These are phyloP conservation scores for Gambusia affinis DNA, from an alignment of 2,113 vertebrate species.

Conservation along the genomic window DNA sequence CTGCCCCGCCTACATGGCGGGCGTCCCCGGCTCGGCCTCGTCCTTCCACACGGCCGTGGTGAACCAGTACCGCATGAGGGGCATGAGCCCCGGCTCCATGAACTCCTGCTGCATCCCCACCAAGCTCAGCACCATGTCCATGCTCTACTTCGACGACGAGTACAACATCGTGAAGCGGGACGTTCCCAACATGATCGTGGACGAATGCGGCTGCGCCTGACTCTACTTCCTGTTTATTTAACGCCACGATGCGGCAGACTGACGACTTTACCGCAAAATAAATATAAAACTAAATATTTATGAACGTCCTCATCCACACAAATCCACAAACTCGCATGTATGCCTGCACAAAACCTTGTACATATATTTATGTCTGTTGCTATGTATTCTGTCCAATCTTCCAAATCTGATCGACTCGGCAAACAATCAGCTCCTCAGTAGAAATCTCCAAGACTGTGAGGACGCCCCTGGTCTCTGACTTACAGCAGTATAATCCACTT, in stretches of 20 bases:
- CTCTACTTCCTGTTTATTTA: conserved; percentile 27
- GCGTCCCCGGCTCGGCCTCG: conserved; percentile 92
- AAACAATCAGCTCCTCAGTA: conserved; percentile 39
- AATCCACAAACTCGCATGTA: conserved; percentile 54
- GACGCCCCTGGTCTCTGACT: neutral
- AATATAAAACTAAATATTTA: conserved; percentile 70
- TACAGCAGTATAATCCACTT: neutral
- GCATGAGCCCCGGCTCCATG: conserved; percentile 93
- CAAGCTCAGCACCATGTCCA: conserved; percentile 98
- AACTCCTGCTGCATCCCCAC: conserved; percentile 99
- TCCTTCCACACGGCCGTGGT: conserved; percentile 98
- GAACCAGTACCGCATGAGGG: conserved; percentile 98
- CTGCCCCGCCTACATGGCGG: conserved; percentile 96
- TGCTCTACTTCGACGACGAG: conserved; percentile 99
- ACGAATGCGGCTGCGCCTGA: conserved; percentile 99
- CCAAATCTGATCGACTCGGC: conserved; percentile 7
- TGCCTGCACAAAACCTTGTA: conserved; percentile 76
- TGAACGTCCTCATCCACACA: conserved; percentile 60
- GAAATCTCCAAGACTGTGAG: conserved; percentile 13
- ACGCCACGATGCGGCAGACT: conserved; percentile 36
- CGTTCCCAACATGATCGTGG: conserved; percentile 99
- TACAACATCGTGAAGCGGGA: conserved; percentile 99
- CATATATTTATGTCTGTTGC: conserved; percentile 83
- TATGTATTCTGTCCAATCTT: conserved; percentile 44
- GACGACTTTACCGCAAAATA: conserved; percentile 40